Evolutionary conservation across 2,113 vertebrate genomes (phyloP).

Genomic region (Cynopterus brachyotis): DNA sequence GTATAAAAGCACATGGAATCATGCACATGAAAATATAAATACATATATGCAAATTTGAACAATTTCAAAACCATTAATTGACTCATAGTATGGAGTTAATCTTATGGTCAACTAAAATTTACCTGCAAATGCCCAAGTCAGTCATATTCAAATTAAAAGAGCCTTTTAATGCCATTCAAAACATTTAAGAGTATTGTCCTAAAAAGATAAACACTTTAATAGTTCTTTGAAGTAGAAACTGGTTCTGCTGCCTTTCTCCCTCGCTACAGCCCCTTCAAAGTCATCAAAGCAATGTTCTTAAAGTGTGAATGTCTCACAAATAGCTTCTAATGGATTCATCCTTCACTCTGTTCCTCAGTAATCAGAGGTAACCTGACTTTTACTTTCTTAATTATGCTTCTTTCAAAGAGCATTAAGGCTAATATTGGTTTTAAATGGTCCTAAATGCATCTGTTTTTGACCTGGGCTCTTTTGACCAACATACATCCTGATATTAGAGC

Average conservation of each 20-base stretch:
- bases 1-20: background rate
- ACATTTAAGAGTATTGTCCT: conserved; percentile 55
- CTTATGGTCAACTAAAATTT: background rate
- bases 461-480: background rate
- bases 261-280: conserved; percentile 36
- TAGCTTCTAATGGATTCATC: conserved; percentile 69
- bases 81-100: background rate
- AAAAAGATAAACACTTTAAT: conserved; percentile 55
- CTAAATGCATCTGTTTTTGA: conserved; percentile 55
- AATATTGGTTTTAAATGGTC: conserved; percentile 65
- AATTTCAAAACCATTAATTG: conserved; percentile 31
- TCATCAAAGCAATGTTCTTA: conserved; percentile 71
- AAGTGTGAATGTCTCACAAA: conserved; percentile 71
- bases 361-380: conserved; percentile 74
- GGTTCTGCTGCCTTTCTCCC: conserved; percentile 66
- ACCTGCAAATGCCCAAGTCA: conserved; percentile 35
- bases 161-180: conserved; percentile 58
- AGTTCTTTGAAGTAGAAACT: conserved; percentile 75
- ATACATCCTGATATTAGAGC: background rate
- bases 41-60: background rate
- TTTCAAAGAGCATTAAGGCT: conserved; percentile 68
- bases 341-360: conserved; percentile 66
- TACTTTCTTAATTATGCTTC: conserved; percentile 67
- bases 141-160: conserved; percentile 63
- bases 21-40: conserved; percentile 12